Base-by-base conservation (phyloP, 2,113 vertebrate genomes). In the Percopsis transmontana region DNA sequence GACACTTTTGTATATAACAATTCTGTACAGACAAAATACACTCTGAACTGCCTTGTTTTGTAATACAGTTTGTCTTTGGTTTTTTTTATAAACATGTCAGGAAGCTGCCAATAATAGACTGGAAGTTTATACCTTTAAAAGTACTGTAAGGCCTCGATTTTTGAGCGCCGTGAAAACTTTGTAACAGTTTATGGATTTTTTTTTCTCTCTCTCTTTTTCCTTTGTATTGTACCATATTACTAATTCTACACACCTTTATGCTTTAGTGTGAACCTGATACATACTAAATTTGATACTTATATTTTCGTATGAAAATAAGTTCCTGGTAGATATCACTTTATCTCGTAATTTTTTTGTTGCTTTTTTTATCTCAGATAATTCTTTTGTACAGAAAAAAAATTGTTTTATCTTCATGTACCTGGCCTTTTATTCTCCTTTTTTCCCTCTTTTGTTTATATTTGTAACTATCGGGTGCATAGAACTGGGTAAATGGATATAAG, bases 231-330 rank as follows among this genome's bases (percentile, higher is more conserved):
- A 93, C 91, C 94, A 95, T 95, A 95, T 95, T 96, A 98, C 97
- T 98, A 97, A 98, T 97, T 96, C 95, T 94, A 96, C 94, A 96
- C 94, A 96, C 93, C 93, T 95, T 94, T 96, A 96, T 94, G 93
- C 94, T 88, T 98, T 98, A 98, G 97, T 98, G 96, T 97, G 95
- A 96, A 88, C 93, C 93, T 95, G 96, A 98, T 95, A 97, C 96
- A 98, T 97, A 96, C 96, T 98, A 99, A 96, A 98, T 97, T 97
- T 96, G 93, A 97, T 96, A 97, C 96, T 96, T 99, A 98, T 99
- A 99, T 99, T 99, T 99, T 99, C 97, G 96, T 99, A 98, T 97
- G 97, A 98, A 98, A 99, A 99, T 99, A 96, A 94, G 95, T 98
- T 96, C 93, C 94, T 91, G 92, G 96, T 98, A 98, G 97, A 98